A percentile compares a stretch with the other conserved stretches of the same genome.
phyloP scores from a whole-genome alignment of 1,140 invertebrate genomes.

The Brachystomella parvula region DNA sequence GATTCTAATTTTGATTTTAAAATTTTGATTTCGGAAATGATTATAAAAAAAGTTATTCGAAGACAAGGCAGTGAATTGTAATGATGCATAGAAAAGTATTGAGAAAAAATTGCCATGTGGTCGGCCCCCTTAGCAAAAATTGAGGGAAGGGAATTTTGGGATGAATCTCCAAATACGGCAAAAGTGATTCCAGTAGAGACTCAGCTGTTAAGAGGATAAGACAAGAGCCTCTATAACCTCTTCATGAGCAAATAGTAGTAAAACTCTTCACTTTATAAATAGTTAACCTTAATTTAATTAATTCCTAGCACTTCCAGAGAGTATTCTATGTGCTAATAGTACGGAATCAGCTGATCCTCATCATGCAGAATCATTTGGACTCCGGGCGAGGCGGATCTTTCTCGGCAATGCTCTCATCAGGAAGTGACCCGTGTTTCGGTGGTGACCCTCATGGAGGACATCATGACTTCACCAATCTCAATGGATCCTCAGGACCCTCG shows the following conservation, averaged over 20 bases:
- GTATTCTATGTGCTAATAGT: no score
- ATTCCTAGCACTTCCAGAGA: no score
- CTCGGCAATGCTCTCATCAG: slow-evolving; percentile 6
- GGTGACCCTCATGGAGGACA: slow-evolving; percentile 28
- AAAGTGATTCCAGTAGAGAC: slow-evolving; percentile 27
- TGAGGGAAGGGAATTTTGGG: slow-evolving; percentile 9
- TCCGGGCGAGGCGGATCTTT: slow-evolving; percentile 10
- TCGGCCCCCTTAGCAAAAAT: no score
- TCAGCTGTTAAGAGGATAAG: slow-evolving; percentile 36
- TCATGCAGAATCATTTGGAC: slow-evolving; percentile 36
- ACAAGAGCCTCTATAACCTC: no score
- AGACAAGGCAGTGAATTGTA: neutral
- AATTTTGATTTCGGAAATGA: no score
- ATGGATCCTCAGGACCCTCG: slow-evolving; percentile 21
- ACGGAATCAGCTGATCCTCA: slow-evolving; percentile 16
- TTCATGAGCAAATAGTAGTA: no score
- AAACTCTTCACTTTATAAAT: no score
- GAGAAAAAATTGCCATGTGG: no score
- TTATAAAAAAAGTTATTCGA: neutral
- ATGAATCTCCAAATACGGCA: slow-evolving; percentile 33
- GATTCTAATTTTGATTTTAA: no score
- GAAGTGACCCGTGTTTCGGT: slow-evolving; percentile 23
- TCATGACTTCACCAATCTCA: slow-evolving; percentile 30
- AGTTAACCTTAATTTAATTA: no score
- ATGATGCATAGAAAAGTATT: no score